Evolutionary conservation across 2,888 invertebrate genomes (phyloP).

Genomic region (Lycaena phlaeas): DNA sequence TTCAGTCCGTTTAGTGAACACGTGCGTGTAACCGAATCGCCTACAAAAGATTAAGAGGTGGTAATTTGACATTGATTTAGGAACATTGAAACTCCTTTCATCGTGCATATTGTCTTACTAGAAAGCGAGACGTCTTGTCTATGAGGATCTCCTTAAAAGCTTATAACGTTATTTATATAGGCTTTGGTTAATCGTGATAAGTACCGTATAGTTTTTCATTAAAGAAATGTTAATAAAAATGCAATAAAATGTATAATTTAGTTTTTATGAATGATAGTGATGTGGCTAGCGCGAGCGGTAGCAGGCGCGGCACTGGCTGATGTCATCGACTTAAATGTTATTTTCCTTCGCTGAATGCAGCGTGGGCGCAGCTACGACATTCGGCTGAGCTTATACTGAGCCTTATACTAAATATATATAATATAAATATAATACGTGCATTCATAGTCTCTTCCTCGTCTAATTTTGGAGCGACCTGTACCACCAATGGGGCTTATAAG

Average conservation of each 20-base stretch:
- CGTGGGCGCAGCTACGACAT: slow-evolving; percentile 52
- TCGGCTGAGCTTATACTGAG: slow-evolving; percentile 40
- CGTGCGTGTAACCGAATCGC: slow-evolving; percentile 64
- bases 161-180: slow-evolving; percentile 48
- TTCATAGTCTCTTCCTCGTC: too few species aligned
- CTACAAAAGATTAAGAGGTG: slow-evolving; percentile 67
- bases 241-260: slow-evolving; percentile 4
- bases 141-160: slow-evolving; percentile 28
- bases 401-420: slow-evolving; percentile 3
- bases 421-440: too few species aligned
- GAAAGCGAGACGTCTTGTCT: slow-evolving; percentile 42
- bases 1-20: slow-evolving; percentile 40
- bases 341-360: slow-evolving; percentile 51
- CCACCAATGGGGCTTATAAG: too few species aligned
- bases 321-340: slow-evolving; percentile 69
- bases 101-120: slow-evolving; percentile 53
- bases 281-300: slow-evolving; percentile 37
- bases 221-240: background rate
- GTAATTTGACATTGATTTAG: slow-evolving; percentile 72
- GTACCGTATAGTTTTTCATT: slow-evolving; percentile 17
- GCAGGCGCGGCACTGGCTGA: slow-evolving; percentile 62
- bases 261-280: slow-evolving; percentile 23
- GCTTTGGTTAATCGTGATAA: slow-evolving; percentile 34
- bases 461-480: too few species aligned
- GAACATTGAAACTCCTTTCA: slow-evolving; percentile 50